Evolutionary conservation across 2,888 invertebrate genomes (phyloP).

Genomic region (Camptogramma bilineatum): DNA sequence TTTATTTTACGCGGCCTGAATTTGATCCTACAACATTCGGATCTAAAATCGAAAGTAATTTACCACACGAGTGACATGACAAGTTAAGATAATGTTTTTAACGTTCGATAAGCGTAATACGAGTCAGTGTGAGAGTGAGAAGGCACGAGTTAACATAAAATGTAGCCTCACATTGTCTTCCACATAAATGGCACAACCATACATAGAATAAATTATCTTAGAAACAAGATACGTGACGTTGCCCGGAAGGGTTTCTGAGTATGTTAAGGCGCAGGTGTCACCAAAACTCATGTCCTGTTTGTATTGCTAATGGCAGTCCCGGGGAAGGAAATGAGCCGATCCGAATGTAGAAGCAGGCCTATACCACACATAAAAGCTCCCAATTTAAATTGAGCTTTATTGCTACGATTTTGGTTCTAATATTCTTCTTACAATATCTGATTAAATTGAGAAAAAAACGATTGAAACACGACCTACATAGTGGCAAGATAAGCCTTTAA

Average conservation of each 20-base stretch:
- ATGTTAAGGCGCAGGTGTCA: slow-evolving; percentile 69
- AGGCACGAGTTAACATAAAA: neutral
- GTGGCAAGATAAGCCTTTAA: too few species aligned
- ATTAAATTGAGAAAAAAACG: too few species aligned
- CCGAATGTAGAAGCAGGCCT: slow-evolving; percentile 44
- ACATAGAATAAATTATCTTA: slow-evolving; percentile 41
- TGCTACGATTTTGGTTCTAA: neutral
- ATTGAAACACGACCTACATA: too few species aligned
- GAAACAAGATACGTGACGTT: slow-evolving; percentile 48
- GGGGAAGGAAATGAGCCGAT: slow-evolving; percentile 64
- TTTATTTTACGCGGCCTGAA: too few species aligned
- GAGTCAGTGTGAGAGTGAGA: neutral
- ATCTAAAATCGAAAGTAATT: too few species aligned
- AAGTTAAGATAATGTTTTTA: neutral
- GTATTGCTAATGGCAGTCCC: slow-evolving; percentile 71
- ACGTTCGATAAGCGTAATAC: neutral
- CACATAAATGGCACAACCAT: slow-evolving; percentile 20
- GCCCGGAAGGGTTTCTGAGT: slow-evolving; percentile 48
- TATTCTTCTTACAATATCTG: neutral
- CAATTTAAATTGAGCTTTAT: slow-evolving; percentile 16
- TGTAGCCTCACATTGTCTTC: slow-evolving; percentile 16
- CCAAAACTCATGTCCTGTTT: slow-evolving; percentile 70
- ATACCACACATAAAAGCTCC: neutral
- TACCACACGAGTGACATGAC: too few species aligned
- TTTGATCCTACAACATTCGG: too few species aligned